A percentile compares a stretch with the other conserved stretches of the same genome.
phyloP scores from a whole-genome alignment of 2,888 invertebrate genomes.

The Mimachlamys varia region DNA sequence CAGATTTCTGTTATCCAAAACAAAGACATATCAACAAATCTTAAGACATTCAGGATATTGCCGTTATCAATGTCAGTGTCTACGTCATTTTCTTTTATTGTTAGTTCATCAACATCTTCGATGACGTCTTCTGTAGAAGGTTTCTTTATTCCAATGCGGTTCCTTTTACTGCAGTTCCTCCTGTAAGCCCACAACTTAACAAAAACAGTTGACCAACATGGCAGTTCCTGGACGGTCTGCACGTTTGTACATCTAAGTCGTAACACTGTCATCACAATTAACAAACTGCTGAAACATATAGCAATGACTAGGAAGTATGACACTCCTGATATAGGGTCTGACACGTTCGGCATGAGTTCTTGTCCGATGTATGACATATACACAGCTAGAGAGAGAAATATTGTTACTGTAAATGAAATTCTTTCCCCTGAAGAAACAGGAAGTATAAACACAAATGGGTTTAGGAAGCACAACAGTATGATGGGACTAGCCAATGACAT shows the following conservation, averaged over 20 bases:
- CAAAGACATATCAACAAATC: neutral
- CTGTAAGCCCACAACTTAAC: neutral
- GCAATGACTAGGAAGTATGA: neutral
- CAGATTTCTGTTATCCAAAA: neutral
- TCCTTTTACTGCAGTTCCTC: neutral
- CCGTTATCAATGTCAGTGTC: neutral
- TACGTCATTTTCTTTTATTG: neutral
- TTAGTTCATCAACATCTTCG: neutral
- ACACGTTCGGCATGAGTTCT: slow-evolving; percentile 29
- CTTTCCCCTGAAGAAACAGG: slow-evolving; percentile 32
- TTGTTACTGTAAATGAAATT: slow-evolving; percentile 36
- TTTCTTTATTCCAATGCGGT: neutral
- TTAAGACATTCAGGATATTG: neutral
- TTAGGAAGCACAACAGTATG: neutral
- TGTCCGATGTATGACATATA: slow-evolving; percentile 20
- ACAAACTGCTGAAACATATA: neutral
- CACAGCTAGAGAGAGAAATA: slow-evolving; percentile 38
- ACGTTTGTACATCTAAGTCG: neutral
- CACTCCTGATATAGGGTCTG: slow-evolving; percentile 35
- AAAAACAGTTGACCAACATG: neutral
- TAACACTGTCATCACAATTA: neutral
- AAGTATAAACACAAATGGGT: slow-evolving; percentile 38
- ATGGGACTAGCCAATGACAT: neutral
- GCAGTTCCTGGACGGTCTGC: neutral
- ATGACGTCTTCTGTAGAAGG: neutral